These are phyloP conservation scores for Solea solea DNA, from an alignment of 2,113 vertebrate species.

Conservation along the genomic window DNA sequence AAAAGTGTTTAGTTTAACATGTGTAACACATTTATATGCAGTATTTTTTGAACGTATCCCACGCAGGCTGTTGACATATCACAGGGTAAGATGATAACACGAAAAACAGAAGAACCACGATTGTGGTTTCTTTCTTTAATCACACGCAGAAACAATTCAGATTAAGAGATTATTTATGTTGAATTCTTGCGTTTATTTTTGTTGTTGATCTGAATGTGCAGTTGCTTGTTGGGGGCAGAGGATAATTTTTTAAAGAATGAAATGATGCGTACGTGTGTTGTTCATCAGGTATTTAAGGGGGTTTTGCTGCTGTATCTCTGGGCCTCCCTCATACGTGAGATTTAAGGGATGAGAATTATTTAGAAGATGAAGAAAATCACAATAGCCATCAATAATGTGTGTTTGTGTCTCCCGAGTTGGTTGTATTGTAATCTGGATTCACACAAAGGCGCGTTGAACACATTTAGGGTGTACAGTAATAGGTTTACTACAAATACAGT, in stretches of 20 bases:
- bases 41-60: conserved; percentile 42
- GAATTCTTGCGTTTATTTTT: neutral
- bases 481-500: too few relatives aligned
- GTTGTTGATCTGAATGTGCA: conserved; percentile 15
- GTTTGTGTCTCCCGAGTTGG: neutral
- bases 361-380: neutral
- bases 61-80: conserved; percentile 9
- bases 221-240: neutral
- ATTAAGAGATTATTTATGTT: conserved; percentile 63
- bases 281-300: conserved; percentile 5
- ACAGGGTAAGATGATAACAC: conserved; percentile 1
- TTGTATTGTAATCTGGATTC: too few relatives aligned
- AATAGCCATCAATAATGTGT: neutral
- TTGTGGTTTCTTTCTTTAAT: conserved; percentile 32
- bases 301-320: conserved; percentile 15
- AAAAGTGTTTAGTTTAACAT: neutral
- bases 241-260: conserved; percentile 7
- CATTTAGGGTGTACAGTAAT: too few relatives aligned
- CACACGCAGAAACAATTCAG: conserved; percentile 13
- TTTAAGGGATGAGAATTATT: neutral
- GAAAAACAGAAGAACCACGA: neutral
- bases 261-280: neutral
- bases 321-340: neutral
- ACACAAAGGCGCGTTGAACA: too few relatives aligned
- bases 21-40: conserved; percentile 16